Percentiles rank a stretch among this genome's conserved stretches.
Evolutionary conservation across 1,140 invertebrate genomes (phyloP).

Genomic region (Listronotus bonariensis): DNA sequence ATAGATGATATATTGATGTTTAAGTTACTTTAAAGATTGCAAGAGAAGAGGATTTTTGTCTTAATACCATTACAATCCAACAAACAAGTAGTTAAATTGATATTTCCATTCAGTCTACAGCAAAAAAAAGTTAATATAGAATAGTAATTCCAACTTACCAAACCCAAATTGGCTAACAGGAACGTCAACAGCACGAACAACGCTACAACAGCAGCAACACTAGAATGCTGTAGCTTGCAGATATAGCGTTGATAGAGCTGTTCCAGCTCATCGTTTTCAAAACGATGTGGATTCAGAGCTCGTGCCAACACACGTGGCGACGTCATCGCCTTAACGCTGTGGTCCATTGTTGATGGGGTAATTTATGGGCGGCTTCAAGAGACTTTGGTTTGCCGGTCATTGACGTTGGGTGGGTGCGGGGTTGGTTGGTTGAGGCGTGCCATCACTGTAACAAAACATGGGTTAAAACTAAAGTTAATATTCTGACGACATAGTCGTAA

Average conservation of each 20-base stretch:
- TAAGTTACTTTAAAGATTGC: too few relatives aligned
- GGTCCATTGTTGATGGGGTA: constrained; percentile 68
- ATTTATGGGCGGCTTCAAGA: constrained; percentile 19
- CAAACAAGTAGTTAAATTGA: too few relatives aligned
- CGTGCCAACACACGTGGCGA: constrained; percentile 66
- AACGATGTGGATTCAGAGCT: constrained; percentile 75
- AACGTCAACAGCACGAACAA: constrained; percentile 76
- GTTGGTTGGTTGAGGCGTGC: constrained; percentile 13
- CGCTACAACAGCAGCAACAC: constrained; percentile 74
- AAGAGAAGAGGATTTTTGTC: too few relatives aligned
- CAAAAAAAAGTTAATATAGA: not conserved
- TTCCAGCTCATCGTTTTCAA: constrained; percentile 86
- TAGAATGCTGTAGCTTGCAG: constrained; percentile 83
- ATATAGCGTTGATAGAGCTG: constrained; percentile 85
- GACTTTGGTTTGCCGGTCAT: constrained; percentile 29
- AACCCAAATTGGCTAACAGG: constrained; percentile 71
- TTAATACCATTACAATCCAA: too few relatives aligned
- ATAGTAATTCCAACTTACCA: constrained; percentile 46
- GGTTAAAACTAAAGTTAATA: too few relatives aligned
- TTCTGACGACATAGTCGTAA: too few relatives aligned
- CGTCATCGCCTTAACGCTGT: constrained; percentile 82
- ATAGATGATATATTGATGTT: too few relatives aligned
- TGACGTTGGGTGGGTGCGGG: not conserved
- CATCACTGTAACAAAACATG: constrained; percentile 28
- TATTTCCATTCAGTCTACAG: too few relatives aligned